Conservation (phyloP, 2,113 vertebrate genomes). For the Camelus dromedarius region DNA sequence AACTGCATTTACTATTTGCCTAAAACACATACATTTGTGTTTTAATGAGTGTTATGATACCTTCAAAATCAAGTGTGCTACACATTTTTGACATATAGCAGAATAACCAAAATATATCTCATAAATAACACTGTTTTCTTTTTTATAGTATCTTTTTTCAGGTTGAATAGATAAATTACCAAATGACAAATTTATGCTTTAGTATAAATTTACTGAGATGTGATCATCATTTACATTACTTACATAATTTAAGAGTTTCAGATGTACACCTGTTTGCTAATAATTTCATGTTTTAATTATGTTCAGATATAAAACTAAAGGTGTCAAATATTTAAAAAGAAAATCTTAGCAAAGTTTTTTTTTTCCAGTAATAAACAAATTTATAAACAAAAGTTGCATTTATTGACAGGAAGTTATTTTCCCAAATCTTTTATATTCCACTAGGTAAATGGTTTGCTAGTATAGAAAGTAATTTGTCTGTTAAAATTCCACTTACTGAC, state of each 20-base stretch:
- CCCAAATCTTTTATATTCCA: slow-evolving; percentile 8
- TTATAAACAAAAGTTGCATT: not conserved
- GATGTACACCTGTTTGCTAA: not conserved
- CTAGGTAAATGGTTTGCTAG: slow-evolving; percentile 12
- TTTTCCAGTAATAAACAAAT: not conserved
- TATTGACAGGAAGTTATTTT: not conserved
- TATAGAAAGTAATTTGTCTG: slow-evolving; percentile 15
- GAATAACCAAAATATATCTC: not conserved
- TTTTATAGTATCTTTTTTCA: not conserved
- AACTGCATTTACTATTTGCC: not conserved
- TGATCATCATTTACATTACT: not conserved
- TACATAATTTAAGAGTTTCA: not conserved
- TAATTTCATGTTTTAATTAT: not conserved
- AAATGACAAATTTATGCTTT: not conserved
- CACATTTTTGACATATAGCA: not conserved
- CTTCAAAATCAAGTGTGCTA: not conserved
- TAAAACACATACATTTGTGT: not conserved
- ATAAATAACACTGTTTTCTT: not conserved
- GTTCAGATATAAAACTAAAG: not conserved
- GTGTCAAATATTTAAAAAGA: not conserved
- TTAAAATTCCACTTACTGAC: slow-evolving; percentile 47
- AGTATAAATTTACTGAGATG: not conserved
- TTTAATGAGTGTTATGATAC: not conserved
- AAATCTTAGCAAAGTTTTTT: not conserved
- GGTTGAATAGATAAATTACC: not conserved